phyloP scores from a whole-genome alignment of 2,888 invertebrate genomes.

The Siphlonurus alternatus region DNA sequence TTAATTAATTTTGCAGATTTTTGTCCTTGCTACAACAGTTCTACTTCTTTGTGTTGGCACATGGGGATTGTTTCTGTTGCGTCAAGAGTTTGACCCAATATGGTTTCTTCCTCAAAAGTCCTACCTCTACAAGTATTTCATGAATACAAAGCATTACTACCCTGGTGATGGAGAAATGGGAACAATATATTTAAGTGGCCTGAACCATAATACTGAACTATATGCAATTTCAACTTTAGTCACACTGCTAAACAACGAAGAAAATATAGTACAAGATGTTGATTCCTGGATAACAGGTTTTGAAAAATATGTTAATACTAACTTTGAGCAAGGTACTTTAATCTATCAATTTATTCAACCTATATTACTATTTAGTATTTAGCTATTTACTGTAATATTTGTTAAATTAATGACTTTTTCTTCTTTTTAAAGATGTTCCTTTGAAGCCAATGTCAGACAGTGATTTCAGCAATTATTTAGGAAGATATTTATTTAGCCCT shows the following conservation, averaged over 20 bases:
- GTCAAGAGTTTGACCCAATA: conserved; percentile 25
- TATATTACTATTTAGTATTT: not conserved
- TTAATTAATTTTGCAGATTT: conserved; percentile 20
- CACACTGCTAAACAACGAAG: conserved; percentile 8
- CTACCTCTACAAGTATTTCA: conserved; percentile 22
- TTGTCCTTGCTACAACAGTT: conserved; percentile 19
- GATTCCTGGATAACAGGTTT: conserved; percentile 16
- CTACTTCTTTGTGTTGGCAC: conserved; percentile 20
- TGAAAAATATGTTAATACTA: conserved; percentile 12
- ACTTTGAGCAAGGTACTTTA: conserved; percentile 12
- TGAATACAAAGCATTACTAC: conserved; percentile 20
- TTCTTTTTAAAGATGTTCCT: not conserved
- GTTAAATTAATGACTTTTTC: not conserved
- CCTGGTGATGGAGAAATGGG: conserved; percentile 21
- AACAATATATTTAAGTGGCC: conserved; percentile 19
- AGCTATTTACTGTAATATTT: too few species aligned
- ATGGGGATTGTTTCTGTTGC: conserved; percentile 22
- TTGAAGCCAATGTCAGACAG: not conserved
- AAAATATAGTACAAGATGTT: conserved; percentile 13
- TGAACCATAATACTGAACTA: conserved; percentile 10
- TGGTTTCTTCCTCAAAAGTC: conserved; percentile 26
- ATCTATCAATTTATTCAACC: not conserved
- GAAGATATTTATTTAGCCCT: conserved; percentile 15
- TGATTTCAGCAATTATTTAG: conserved; percentile 6
- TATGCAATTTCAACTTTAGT: conserved; percentile 6